A percentile compares a stretch with the other conserved stretches of the same genome.
Evolutionary conservation across 2,888 invertebrate species (phyloP).

Genomic region (Serrognathus titanus): DNA sequence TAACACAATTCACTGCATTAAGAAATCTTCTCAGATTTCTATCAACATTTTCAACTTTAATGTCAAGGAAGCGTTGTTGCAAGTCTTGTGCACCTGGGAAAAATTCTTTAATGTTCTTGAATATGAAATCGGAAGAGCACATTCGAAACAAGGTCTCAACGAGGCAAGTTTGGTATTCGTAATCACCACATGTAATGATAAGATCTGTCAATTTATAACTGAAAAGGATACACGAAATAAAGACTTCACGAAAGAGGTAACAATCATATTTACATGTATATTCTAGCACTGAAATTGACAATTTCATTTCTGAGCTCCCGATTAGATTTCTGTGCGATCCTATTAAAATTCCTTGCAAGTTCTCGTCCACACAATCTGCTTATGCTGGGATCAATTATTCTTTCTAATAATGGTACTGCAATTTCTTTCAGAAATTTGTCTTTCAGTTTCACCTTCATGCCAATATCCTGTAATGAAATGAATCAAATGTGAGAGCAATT

Average conservation of each 20-base stretch:
- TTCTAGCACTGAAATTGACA: neutral
- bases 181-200: constrained; percentile 10
- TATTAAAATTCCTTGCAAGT: constrained; percentile 3
- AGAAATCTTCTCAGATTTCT: constrained; percentile 2
- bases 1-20: constrained; percentile 1
- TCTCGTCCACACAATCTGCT: constrained; percentile 5
- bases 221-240: neutral
- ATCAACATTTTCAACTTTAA: constrained; percentile 8
- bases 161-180: constrained; percentile 11
- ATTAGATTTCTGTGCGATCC: neutral
- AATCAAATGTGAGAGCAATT: neutral
- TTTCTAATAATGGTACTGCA: constrained; percentile 2
- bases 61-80: constrained; percentile 3
- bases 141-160: constrained; percentile 11
- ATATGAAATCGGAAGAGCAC: constrained; percentile 1
- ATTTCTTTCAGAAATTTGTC: constrained; percentile 5
- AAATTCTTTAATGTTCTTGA: constrained; percentile 1
- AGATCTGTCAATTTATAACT: constrained; percentile 8
- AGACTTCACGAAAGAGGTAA: neutral
- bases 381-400: constrained; percentile 9
- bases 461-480: constrained; percentile 4
- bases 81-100: constrained; percentile 9
- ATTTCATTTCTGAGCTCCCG: constrained; percentile 2
- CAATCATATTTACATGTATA: constrained; percentile 8
- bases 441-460: neutral